phyloP scores from a whole-genome alignment of 2,888 invertebrate species.

The Acanthosoma haemorrhoidale region DNA sequence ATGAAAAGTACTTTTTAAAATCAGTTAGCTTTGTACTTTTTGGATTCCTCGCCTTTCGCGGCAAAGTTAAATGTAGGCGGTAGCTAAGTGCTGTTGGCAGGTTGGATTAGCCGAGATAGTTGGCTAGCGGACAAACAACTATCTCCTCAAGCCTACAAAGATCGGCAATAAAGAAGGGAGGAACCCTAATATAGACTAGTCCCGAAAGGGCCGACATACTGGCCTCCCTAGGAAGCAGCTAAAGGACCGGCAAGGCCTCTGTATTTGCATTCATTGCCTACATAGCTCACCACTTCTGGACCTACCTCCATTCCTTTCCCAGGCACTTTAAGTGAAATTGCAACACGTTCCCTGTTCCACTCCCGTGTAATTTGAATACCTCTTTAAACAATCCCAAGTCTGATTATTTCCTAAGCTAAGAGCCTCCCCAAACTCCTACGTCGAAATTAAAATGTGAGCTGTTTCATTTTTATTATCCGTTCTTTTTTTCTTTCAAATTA shows the following conservation, averaged over 20 bases:
- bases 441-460: not conserved
- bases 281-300: conserved; percentile 7
- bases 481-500: not conserved
- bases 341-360: conserved; percentile 2
- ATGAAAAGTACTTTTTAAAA: no score
- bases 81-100: no score
- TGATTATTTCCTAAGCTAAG: conserved; percentile 1
- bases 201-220: no score
- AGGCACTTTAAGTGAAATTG: conserved; percentile 12
- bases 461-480: not conserved
- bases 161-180: not conserved
- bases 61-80: no score
- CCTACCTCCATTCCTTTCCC: conserved; percentile 9
- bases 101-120: no score
- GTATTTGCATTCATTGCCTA: conserved; percentile 14
- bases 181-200: not conserved
- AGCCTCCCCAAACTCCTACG: not conserved
- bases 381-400: conserved; percentile 2
- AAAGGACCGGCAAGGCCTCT: no score
- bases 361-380: conserved; percentile 8
- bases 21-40: no score
- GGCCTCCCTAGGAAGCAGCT: conserved; percentile 2
- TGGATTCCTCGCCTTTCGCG: no score
- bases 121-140: not conserved
- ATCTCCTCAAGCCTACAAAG: no score